Conservation (phyloP, 2,797 vertebrate genomes). For the Acipenser transmontanus region DNA sequence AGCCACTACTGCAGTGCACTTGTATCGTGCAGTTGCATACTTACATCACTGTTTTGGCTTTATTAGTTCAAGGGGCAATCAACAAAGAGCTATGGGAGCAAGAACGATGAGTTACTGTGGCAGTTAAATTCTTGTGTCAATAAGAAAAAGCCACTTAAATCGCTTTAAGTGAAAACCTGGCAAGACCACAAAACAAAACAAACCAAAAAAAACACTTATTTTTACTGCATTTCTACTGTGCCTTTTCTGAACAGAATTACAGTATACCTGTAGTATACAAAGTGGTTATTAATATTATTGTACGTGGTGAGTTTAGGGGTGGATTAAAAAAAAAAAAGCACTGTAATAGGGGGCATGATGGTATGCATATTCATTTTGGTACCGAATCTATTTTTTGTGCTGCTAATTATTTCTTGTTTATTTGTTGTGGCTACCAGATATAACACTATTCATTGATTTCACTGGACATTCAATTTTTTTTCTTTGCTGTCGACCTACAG, state of each 20-base stretch:
- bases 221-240: not conserved
- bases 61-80: not conserved
- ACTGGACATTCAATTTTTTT: no score
- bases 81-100: not conserved
- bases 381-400: no score
- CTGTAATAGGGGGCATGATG: no score
- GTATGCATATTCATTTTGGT: no score
- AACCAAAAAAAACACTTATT: not conserved
- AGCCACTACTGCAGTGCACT: no score
- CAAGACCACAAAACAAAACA: not conserved
- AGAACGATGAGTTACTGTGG: not conserved
- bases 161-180: constrained; percentile 3
- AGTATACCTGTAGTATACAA: not conserved
- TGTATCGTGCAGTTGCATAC: no score
- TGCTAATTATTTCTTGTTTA: no score
- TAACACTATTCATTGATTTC: no score
- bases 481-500: not conserved
- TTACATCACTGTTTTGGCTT: not conserved
- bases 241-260: not conserved
- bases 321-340: no score
- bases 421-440: no score
- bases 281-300: no score
- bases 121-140: not conserved
- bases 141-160: constrained; percentile 3
- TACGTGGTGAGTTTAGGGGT: no score